Base-by-base conservation (phyloP, 1,140 invertebrate genomes). In the Babylonia areolata region DNA sequence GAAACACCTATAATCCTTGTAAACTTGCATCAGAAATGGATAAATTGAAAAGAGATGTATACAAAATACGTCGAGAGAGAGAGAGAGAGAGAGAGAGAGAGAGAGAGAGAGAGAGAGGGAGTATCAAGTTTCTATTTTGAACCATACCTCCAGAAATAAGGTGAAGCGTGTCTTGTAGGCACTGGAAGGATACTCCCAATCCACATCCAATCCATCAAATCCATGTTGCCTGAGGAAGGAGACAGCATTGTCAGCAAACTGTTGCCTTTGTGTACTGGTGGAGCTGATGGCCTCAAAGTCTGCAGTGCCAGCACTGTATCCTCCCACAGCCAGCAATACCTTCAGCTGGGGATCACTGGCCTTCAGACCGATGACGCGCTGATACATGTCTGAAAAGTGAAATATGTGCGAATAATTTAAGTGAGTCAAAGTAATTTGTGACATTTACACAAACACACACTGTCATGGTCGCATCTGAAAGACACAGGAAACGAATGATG, bases 101-200 rank as follows among this genome's bases (percentile, higher is more conserved):
- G 46, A 3, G 46, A 51, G 46, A 11, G 58, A 64, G 2, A 51
- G 46, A 3, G 46, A 3, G 46, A 51, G 46, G 2, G 46, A 51
- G 46, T 0, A 23, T 23, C 28, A 6, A 64, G 6, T 64, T 12
- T 64, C 58, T n/a, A n/a, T 64, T 64, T 20, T 75, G 73, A 35
- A n/a, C 6, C 5, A 11, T n/a, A 75, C 73, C 73, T 35, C 5
- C n/a, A 75, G 73, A 35, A 75, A 31, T 17, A 3, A 31, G 2
- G 73, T 75, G 33, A 75, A 75, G 9, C 35, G 31, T 31, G 31
- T 39, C 73, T 75, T 75, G 73, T 75, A 35, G n/a, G 89, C 46
- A 93, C 96, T 96, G 0, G 97, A 96, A 0, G 98, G 98, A 95
- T 99, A 99, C 93, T 99, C 98, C 97, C 98, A 99, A 93, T 99